Evolutionary conservation across 2,888 invertebrate genomes (phyloP), one percentile per base, ranked within the genome.

Genomic region (Diarsia mendica): DNA sequence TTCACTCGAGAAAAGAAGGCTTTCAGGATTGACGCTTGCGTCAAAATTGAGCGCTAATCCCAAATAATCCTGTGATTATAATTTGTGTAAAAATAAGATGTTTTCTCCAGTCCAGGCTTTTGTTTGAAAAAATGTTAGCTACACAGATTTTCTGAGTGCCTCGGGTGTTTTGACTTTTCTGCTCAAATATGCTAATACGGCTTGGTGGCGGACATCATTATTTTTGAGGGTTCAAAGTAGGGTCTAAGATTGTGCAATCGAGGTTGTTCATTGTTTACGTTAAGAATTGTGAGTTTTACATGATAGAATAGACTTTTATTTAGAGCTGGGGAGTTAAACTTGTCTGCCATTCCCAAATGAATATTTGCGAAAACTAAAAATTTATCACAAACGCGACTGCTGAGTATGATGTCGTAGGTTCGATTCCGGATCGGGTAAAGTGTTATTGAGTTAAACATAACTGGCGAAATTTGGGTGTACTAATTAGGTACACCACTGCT

Each of bases 21-120:
- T 84, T 83, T 88, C 72, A 73, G 65, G 72, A 82, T 81, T 79
- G 85, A 77, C 69, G 84, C 75, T 66, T 65, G 77, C 82, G 87
- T 88, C 88, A 86, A 83, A 87, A 87, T 87, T 88, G 85, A 77
- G 75, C 60, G 85, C 79, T 88, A 85, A 87, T 85, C 85, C 74
- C 67, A 80, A 82, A 86, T 86, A 85, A 87, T 82, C 83, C 76
- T 23, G 49, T 65, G 85, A 80, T 87, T 86, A 81, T 87, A 73
- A 87, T 77, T 81, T 87, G 72, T 82, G 79, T 85, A 80, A 85
- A 80, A 86, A 81, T 76, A 88, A 78, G 73, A 75, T 79, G 82
- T 68, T 83, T 67, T 53, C 49, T 77, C 66, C 61, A 23, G 77
- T 63, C 66, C 68, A 61, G 58, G 68, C 58, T 64, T 77, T 81